Evolutionary conservation across 2,888 invertebrate species (phyloP).

Genomic region (Sussaba pulchella): DNA sequence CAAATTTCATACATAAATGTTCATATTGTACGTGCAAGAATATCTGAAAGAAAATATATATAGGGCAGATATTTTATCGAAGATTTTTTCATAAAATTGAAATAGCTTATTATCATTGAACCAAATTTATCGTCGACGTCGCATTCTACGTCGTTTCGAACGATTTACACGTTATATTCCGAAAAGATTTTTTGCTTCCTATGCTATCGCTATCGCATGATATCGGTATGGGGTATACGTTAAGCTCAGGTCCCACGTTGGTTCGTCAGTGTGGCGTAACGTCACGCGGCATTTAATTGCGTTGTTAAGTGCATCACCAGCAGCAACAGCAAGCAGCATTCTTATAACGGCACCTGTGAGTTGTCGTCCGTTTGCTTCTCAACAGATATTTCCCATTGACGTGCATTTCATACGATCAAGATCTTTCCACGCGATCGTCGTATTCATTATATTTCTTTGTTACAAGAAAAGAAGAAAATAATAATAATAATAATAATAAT

Average conservation of each 20-base stretch:
- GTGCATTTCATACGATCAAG: constrained; percentile 33
- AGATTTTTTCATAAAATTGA: background rate
- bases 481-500: no score
- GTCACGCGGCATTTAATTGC: constrained; percentile 66
- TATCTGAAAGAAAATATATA: no score
- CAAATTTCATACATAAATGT: no score
- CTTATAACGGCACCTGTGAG: constrained; percentile 62
- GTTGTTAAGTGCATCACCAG: constrained; percentile 61
- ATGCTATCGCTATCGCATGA: constrained; percentile 32
- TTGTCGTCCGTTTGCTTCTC: constrained; percentile 43
- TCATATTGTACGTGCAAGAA: no score
- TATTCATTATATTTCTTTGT: background rate
- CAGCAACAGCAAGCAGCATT: constrained; percentile 2
- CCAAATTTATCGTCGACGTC: background rate
- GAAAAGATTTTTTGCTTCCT: constrained; percentile 8
- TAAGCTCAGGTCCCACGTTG: constrained; percentile 47
- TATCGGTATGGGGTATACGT: no score
- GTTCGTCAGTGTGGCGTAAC: constrained; percentile 54
- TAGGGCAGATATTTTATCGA: no score
- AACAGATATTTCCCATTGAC: constrained; percentile 38
- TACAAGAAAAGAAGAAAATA: no score
- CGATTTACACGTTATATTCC: background rate
- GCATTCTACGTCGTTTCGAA: background rate
- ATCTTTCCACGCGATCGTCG: constrained; percentile 23
- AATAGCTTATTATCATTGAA: background rate